These are phyloP conservation scores for Buathra laborator DNA, from an alignment of 2,888 invertebrate genomes.

Conservation along the genomic window DNA sequence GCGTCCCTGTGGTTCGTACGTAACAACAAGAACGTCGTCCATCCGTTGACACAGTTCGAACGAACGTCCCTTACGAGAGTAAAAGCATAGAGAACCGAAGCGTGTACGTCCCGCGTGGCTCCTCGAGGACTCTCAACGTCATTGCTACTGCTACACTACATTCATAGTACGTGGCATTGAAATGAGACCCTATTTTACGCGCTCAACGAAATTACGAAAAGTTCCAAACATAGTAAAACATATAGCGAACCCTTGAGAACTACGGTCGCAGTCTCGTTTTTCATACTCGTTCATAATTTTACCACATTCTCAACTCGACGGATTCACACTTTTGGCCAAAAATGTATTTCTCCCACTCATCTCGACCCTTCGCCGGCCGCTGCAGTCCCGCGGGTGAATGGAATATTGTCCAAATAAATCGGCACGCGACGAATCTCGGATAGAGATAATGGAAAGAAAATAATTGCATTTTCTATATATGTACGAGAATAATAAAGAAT, in stretches of 20 bases:
- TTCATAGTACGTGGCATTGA: conserved; percentile 5
- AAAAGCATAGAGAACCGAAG: conserved; percentile 70
- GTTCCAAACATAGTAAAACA: conserved; percentile 28
- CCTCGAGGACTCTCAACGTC: conserved; percentile 81
- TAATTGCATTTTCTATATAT: neutral
- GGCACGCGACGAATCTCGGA: conserved; percentile 60
- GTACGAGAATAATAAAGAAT: neutral
- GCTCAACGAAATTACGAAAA: conserved; percentile 63
- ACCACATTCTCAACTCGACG: conserved; percentile 26
- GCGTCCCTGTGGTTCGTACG: conserved; percentile 55
- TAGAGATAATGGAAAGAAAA: conserved; percentile 64
- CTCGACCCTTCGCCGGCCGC: neutral
- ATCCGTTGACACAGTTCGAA: conserved; percentile 34
- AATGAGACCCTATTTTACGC: conserved; percentile 43
- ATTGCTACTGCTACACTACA: conserved; percentile 73
- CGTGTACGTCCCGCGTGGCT: conserved; percentile 78
- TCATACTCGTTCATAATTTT: conserved; percentile 2
- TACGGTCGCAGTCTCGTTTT: neutral
- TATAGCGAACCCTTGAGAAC: conserved; percentile 4
- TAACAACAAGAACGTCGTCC: conserved; percentile 41
- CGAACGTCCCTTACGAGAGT: conserved; percentile 32
- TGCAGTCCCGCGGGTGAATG: neutral
- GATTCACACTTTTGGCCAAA: conserved; percentile 25
- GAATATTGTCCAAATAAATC: conserved; percentile 53
- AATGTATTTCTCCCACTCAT: conserved; percentile 36